Percentiles rank a stretch among this genome's conserved stretches.
phyloP scores from a whole-genome alignment of 2,888 invertebrate species.

The Allophyes oxyacanthae region DNA sequence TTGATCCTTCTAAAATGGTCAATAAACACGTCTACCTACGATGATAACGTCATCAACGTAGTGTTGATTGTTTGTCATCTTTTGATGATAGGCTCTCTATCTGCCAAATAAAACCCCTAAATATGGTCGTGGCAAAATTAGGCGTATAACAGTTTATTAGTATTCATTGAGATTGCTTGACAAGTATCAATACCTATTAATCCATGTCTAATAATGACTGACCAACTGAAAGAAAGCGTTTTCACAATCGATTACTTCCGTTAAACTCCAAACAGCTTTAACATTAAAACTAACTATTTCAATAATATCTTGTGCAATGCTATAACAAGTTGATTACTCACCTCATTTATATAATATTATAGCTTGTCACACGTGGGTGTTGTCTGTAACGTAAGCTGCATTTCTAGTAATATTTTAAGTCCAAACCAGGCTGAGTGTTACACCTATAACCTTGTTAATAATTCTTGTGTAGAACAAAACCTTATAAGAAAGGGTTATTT shows the following conservation, averaged over 20 bases:
- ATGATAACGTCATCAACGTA: no score
- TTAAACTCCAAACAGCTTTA: constrained; percentile 9
- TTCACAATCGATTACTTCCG: constrained; percentile 2
- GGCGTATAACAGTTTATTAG: no score
- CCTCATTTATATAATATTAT: constrained; percentile 39
- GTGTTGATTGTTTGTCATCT: no score
- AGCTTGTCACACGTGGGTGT: constrained; percentile 27
- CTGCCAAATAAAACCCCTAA: no score
- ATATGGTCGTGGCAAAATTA: no score
- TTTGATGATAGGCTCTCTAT: no score
- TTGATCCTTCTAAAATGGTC: no score
- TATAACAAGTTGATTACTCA: constrained; percentile 28
- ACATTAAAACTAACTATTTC: constrained; percentile 19
- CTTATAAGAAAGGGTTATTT: not conserved
- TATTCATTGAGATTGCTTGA: no score
- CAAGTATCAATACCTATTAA: no score
- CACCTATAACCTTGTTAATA: not conserved
- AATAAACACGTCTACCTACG: no score
- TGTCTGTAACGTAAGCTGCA: constrained; percentile 2
- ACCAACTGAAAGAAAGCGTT: not conserved
- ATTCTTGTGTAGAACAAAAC: not conserved
- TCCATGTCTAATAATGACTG: no score
- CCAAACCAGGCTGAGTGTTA: not conserved
- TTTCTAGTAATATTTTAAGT: constrained; percentile 17
- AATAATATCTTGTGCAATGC: constrained; percentile 39